phyloP scores from a whole-genome alignment of 1,140 invertebrate species.

The Sitophilus oryzae region DNA sequence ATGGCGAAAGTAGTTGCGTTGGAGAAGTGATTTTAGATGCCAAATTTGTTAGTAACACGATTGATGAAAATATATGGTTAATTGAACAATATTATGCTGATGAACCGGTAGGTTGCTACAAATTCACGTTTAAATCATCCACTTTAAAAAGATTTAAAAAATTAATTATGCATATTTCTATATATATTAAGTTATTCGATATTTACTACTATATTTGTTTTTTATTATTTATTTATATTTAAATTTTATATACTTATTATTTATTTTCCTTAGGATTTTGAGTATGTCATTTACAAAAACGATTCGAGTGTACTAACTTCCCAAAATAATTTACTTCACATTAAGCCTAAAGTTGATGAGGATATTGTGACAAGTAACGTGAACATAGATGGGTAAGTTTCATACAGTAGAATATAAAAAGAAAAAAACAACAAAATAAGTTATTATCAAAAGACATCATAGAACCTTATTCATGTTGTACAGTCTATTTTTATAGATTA shows the following conservation, averaged over 20 bases:
- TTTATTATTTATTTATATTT: too few species aligned
- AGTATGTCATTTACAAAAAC: not conserved
- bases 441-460: too few species aligned
- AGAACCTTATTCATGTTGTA: too few species aligned
- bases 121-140: too few species aligned
- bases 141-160: too few species aligned
- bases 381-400: not conserved
- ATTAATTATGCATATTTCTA: too few species aligned
- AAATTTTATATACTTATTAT: not conserved
- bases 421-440: too few species aligned
- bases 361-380: constrained; percentile 11
- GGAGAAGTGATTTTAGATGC: not conserved
- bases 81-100: not conserved
- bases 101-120: not conserved
- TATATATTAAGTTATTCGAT: too few species aligned
- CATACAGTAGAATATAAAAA: too few species aligned
- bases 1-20: constrained; percentile 19
- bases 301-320: not conserved
- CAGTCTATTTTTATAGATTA: too few species aligned
- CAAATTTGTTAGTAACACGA: constrained; percentile 1
- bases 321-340: constrained; percentile 11
- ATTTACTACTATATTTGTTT: too few species aligned
- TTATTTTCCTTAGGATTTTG: not conserved
- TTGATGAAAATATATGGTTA: not conserved
- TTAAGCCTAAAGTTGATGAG: constrained; percentile 18